Percentiles rank a stretch among this genome's conserved stretches.
phyloP scores from a whole-genome alignment of 2,797 vertebrate genomes.

The Carduelis carduelis region DNA sequence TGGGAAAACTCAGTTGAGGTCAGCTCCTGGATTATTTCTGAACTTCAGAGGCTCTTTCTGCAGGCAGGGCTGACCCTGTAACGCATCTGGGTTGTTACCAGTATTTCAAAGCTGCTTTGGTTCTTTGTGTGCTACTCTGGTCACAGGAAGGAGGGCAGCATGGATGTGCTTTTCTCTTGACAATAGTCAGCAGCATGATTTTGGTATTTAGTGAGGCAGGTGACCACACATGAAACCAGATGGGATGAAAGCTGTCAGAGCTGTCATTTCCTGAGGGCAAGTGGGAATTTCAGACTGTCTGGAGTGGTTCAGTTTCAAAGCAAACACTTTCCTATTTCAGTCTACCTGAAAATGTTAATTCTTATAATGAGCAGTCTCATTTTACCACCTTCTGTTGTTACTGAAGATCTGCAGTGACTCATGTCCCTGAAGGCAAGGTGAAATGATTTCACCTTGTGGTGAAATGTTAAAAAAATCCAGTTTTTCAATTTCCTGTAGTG shows the following conservation, averaged over 20 bases:
- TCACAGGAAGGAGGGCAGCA: neutral
- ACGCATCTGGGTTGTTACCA: neutral
- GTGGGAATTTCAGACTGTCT: neutral
- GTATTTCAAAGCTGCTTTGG: neutral
- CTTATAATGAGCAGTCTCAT: neutral
- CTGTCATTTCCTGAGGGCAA: neutral
- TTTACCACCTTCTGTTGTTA: neutral
- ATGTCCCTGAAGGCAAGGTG: neutral
- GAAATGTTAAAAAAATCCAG: neutral
- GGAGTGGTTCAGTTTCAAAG: neutral
- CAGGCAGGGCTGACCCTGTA: neutral
- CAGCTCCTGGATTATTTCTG: neutral
- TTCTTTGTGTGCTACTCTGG: neutral
- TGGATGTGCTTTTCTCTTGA: neutral
- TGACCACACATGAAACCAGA: neutral
- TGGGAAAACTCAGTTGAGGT: neutral
- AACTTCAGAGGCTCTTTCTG: neutral
- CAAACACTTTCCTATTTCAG: neutral
- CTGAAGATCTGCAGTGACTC: neutral
- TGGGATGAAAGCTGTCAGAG: neutral
- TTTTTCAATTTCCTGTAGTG: neutral
- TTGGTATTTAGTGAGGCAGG: neutral
- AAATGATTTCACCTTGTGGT: neutral
- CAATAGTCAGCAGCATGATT: neutral
- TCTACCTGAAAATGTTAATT: neutral